phyloP scores from a whole-genome alignment of 2,113 vertebrate species.

The Syngnathoides biaculeatus region DNA sequence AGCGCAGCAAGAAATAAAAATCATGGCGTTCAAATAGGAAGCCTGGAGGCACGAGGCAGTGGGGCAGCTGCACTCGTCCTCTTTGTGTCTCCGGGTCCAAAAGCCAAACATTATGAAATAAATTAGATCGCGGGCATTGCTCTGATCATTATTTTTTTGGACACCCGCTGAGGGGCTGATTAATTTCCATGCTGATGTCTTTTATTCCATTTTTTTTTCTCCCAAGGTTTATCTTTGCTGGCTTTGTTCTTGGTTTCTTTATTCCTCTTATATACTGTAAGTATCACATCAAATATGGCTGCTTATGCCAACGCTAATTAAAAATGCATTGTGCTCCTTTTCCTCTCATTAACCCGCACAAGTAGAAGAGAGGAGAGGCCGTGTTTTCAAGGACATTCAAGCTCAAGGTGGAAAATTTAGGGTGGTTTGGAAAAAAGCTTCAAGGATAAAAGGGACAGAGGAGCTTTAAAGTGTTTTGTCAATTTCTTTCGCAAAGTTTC shows the following conservation, averaged over 20 bases:
- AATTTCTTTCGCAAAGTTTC: neutral
- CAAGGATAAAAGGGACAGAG: conserved; percentile 58
- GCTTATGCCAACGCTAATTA: conserved; percentile 59
- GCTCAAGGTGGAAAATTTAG: conserved; percentile 50
- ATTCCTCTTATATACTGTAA: conserved; percentile 25
- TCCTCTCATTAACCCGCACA: conserved; percentile 37
- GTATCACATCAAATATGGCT: conserved; percentile 34
- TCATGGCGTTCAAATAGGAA: conserved; percentile 31
- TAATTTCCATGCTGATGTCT: conserved; percentile 17
- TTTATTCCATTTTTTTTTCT: conserved; percentile 1
- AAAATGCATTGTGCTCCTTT: conserved; percentile 61
- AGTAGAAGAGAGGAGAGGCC: conserved; percentile 3
- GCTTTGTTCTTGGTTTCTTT: conserved; percentile 22
- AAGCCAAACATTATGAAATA: conserved; percentile 37
- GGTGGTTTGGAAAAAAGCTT: conserved; percentile 55
- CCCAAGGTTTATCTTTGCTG: conserved; percentile 31
- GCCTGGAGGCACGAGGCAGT: conserved; percentile 35
- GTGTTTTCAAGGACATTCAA: conserved; percentile 25
- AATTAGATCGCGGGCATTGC: conserved; percentile 34
- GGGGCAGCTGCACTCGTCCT: conserved; percentile 31
- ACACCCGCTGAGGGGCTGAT: conserved; percentile 34
- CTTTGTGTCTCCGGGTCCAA: conserved; percentile 38
- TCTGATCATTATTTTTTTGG: conserved; percentile 26
- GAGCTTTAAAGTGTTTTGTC: conserved; percentile 36
- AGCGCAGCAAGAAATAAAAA: conserved; percentile 24